Percentiles rank a stretch among this genome's conserved stretches.
Conservation (phyloP, 2,888 invertebrate species). For the Asteroscopus sphinx region DNA sequence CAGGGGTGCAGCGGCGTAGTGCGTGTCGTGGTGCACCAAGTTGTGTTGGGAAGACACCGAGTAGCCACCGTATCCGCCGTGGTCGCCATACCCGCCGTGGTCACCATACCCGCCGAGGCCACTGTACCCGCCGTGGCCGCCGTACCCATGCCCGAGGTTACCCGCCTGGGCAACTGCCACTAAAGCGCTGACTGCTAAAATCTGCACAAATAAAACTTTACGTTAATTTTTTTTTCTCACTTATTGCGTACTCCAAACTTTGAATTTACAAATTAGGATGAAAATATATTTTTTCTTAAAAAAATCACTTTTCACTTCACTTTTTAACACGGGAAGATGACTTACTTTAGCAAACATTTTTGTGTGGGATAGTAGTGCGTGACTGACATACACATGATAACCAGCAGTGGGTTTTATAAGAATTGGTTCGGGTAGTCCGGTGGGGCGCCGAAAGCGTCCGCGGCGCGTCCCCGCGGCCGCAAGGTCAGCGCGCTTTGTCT, state of each 20-base stretch:
- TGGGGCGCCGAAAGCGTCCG: constrained; percentile 79
- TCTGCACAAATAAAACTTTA: constrained; percentile 65
- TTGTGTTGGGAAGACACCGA: constrained; percentile 62
- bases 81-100: too few relatives aligned
- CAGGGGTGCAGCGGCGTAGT: constrained; percentile 51
- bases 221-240: constrained; percentile 18
- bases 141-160: constrained; percentile 73
- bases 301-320: constrained; percentile 59
- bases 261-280: not conserved
- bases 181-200: constrained; percentile 77
- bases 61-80: constrained; percentile 49
- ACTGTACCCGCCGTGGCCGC: too few relatives aligned
- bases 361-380: constrained; percentile 78
- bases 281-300: not conserved
- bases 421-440: constrained; percentile 76
- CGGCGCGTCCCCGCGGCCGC: constrained; percentile 73
- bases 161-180: constrained; percentile 87
- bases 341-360: constrained; percentile 88
- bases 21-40: constrained; percentile 61
- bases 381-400: constrained; percentile 85
- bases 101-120: too few relatives aligned
- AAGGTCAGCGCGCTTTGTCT: constrained; percentile 85
- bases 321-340: constrained; percentile 52
- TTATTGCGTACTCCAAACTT: not conserved
- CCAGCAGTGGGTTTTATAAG: constrained; percentile 86